phyloP scores from a whole-genome alignment of 2,888 invertebrate species.

The Elegia similella region DNA sequence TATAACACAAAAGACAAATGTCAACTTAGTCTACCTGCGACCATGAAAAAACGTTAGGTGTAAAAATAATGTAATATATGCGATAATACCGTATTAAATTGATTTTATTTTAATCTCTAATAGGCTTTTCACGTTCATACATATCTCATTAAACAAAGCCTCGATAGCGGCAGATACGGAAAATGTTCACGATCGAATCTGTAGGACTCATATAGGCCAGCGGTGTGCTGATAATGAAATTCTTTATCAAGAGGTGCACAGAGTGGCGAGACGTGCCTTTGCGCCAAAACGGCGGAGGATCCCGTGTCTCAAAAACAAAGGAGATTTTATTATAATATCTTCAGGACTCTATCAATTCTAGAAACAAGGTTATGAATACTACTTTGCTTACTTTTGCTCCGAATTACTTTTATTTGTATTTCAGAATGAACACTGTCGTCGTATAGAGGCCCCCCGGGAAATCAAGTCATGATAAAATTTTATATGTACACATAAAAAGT shows the following conservation, averaged over 20 bases:
- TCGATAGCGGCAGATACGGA: conserved; percentile 24
- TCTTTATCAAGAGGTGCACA: conserved; percentile 64
- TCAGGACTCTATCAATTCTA: background rate
- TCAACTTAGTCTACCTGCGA: no score
- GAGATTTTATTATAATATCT: conserved; percentile 20
- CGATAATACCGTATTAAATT: no score
- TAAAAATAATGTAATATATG: no score
- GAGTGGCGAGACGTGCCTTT: conserved; percentile 56
- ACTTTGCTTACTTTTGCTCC: background rate
- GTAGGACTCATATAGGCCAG: conserved; percentile 49
- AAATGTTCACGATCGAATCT: conserved; percentile 43
- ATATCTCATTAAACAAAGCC: conserved; percentile 27
- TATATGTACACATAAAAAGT: background rate
- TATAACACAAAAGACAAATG: no score
- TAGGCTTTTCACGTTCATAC: background rate
- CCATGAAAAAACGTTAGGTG: no score
- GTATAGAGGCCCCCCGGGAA: background rate
- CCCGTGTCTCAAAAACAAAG: conserved; percentile 21
- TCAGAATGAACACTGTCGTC: conserved; percentile 7
- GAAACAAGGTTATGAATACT: background rate
- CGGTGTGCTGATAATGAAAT: conserved; percentile 68
- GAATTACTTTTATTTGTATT: background rate
- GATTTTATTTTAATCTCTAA: no score
- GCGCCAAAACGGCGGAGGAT: conserved; percentile 1
- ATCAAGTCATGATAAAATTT: background rate